Conservation (phyloP, 23 tunicate species). For the Trididemnum nubilum region DNA sequence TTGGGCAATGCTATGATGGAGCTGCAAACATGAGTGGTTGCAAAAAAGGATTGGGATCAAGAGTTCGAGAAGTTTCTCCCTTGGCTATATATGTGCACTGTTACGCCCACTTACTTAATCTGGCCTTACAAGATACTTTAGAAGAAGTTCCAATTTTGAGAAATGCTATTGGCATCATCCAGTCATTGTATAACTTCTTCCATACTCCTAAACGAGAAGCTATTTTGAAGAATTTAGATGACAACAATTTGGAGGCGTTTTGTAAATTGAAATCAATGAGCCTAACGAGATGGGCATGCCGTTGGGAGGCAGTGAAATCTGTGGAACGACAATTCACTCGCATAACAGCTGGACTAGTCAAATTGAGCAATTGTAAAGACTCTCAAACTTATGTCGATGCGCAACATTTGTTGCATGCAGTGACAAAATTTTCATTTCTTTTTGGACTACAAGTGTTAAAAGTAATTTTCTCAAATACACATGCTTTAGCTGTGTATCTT, state of each 20-base stretch:
- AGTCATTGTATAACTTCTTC: constrained; percentile 14
- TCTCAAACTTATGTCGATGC: constrained; percentile 20
- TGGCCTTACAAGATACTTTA: constrained; percentile 21
- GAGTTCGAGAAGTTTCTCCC: constrained; percentile 26
- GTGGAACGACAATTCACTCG: not conserved
- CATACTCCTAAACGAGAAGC: constrained; percentile 18
- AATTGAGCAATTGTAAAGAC: constrained; percentile 1
- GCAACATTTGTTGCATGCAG: not conserved
- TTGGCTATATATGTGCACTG: constrained; percentile 37
- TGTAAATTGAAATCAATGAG: constrained; percentile 15
- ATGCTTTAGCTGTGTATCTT: constrained; percentile 18
- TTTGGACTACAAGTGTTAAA: constrained; percentile 13
- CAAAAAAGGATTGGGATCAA: constrained; percentile 16
- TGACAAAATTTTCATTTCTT: constrained; percentile 6
- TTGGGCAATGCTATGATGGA: constrained; percentile 33
- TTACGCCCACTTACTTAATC: constrained; percentile 41
- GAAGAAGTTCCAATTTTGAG: not conserved
- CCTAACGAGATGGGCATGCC: constrained; percentile 10
- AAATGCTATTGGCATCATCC: constrained; percentile 11
- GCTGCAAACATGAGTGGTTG: constrained; percentile 34
- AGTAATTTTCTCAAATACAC: constrained; percentile 20
- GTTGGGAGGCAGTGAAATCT: constrained; percentile 28
- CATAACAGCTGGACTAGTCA: not conserved
- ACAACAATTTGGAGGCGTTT: not conserved
- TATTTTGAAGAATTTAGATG: constrained; percentile 8